Conservation (phyloP, 2,797 vertebrate species). For the Myotis daubentonii region DNA sequence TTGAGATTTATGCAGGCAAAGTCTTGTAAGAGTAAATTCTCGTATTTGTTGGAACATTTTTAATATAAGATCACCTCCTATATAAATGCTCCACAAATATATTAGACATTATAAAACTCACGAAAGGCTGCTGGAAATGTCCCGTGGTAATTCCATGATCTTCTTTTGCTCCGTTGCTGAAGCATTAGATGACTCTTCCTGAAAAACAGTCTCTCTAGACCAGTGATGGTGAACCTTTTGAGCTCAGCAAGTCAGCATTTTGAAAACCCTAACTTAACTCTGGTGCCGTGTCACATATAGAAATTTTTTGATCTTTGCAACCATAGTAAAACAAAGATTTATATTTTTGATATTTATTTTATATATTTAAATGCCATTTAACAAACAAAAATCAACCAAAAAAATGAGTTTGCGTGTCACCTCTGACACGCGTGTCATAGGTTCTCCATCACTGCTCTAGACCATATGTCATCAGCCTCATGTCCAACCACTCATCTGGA, state of each 20-base stretch:
- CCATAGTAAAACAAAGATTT: no score
- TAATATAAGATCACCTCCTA: not conserved
- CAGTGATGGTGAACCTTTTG: not conserved
- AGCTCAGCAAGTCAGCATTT: no score
- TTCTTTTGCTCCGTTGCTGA: not conserved
- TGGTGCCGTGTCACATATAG: no score
- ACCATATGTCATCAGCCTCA: not conserved
- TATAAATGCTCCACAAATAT: not conserved
- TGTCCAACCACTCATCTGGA: not conserved
- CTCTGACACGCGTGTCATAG: no score
- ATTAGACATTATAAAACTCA: not conserved
- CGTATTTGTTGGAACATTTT: not conserved
- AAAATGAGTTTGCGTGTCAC: no score
- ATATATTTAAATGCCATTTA: no score
- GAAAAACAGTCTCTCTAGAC: not conserved
- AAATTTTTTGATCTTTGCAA: no score
- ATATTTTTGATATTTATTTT: no score
- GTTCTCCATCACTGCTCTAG: not conserved
- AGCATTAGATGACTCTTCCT: not conserved
- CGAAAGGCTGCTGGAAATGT: not conserved
- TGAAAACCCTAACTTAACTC: no score
- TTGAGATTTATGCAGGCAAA: not conserved
- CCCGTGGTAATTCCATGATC: not conserved
- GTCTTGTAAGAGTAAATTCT: not conserved
- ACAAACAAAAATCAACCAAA: no score